These are phyloP conservation scores for Epicauta chinensis DNA, from an alignment of 1,140 invertebrate species.

Conservation along the genomic window DNA sequence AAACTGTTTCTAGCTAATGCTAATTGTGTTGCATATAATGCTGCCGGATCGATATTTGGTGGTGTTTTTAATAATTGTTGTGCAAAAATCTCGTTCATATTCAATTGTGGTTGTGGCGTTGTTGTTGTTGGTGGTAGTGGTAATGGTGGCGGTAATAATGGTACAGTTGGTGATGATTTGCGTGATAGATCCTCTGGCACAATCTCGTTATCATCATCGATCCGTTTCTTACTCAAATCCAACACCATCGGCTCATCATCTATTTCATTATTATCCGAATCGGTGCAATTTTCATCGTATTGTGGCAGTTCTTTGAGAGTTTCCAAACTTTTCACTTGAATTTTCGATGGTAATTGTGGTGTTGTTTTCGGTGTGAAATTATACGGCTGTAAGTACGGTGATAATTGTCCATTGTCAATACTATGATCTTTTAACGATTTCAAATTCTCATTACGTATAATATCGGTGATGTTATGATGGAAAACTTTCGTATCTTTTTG, in stretches of 20 bases:
- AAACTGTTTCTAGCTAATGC: conserved; percentile 46
- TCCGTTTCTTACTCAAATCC: conserved; percentile 75
- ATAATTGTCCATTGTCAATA: conserved; percentile 11
- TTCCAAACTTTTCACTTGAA: conserved; percentile 58
- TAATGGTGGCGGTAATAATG: conserved; percentile 6
- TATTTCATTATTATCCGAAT: conserved; percentile 38
- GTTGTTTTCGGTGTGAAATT: conserved; percentile 22
- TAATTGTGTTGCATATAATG: conserved; percentile 50
- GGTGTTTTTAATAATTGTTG: conserved; percentile 56
- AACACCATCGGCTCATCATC: conserved; percentile 65
- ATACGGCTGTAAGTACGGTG: conserved; percentile 23
- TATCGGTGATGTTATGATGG: conserved; percentile 16
- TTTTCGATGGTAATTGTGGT: conserved; percentile 42
- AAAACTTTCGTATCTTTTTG: too few species aligned
- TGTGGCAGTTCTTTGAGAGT: conserved; percentile 50
- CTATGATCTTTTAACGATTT: conserved; percentile 20
- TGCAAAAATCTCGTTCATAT: conserved; percentile 49
- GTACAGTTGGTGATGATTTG: conserved; percentile 29
- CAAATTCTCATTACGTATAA: conserved; percentile 23
- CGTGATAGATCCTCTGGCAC: conserved; percentile 43
- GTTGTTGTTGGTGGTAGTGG: conserved; percentile 29
- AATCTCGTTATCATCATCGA: conserved; percentile 42
- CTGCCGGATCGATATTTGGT: conserved; percentile 49
- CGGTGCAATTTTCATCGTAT: conserved; percentile 38
- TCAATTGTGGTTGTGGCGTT: conserved; percentile 36